These are phyloP conservation scores for Brachionus koreanus DNA, from an alignment of 1,140 invertebrate species.

Conservation along the genomic window DNA sequence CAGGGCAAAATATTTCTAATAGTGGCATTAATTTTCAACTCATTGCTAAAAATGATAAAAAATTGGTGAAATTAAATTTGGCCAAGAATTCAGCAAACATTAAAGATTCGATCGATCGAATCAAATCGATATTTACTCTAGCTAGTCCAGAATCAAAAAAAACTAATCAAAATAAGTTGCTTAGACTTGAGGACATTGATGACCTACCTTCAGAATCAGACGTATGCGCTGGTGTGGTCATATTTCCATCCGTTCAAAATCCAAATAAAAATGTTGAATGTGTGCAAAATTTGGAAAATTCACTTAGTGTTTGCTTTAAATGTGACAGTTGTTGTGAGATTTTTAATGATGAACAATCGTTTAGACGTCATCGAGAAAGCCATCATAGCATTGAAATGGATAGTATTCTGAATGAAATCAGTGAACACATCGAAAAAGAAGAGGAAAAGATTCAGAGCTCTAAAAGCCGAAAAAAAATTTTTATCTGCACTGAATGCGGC, in stretches of 20 bases:
- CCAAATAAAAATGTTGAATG: not conserved
- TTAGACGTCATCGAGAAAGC: not conserved
- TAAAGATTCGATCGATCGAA: not conserved
- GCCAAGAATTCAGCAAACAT: not conserved
- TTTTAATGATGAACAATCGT: not conserved
- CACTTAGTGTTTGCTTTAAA: not conserved
- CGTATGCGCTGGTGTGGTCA: not conserved
- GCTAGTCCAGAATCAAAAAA: not conserved
- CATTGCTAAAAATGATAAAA: slow-evolving; percentile 29
- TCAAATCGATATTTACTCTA: not conserved
- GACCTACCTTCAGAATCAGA: slow-evolving; percentile 25
- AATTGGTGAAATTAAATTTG: slow-evolving; percentile 16
- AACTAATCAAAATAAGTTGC: not conserved
- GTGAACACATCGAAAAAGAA: not conserved
- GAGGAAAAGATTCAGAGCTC: slow-evolving; percentile 19
- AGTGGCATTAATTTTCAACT: slow-evolving; percentile 1
- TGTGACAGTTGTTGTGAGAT: not conserved
- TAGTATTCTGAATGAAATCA: not conserved
- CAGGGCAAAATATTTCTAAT: not conserved
- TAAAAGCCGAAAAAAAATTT: slow-evolving; percentile 7
- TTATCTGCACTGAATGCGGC: slow-evolving; percentile 2
- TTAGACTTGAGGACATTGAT: slow-evolving; percentile 4
- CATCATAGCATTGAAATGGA: not conserved
- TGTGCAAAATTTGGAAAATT: not conserved
- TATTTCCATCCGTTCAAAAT: not conserved